Base-by-base conservation (phyloP, 2,113 vertebrate species). In the Nansenia antarctica region DNA sequence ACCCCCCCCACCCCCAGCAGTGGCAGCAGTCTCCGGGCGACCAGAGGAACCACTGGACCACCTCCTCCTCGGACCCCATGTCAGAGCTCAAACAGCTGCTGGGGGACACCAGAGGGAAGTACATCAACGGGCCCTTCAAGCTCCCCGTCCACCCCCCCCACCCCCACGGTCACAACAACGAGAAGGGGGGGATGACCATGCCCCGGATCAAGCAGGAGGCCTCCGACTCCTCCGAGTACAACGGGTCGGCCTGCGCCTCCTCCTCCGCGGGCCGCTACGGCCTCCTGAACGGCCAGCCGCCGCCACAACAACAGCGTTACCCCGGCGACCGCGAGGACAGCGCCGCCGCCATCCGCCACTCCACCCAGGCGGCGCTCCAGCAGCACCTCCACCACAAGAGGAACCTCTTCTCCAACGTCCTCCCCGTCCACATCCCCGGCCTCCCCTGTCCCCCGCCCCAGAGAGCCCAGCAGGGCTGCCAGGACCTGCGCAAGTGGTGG, bases 341-440 rank as follows among this genome's bases (percentile, higher is more conserved):
- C 76, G 77, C 88, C 53, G 77, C 88, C 53, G 77, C 89, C 65
- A 92, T 95, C 65, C 94, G 94, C 74, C 93, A 94, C 88, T 95
- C 92, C 84, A 94, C 96, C 58, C 96, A 98, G 93, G 92, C 95
- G 63, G 96, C 95, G 66, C 89, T 99, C 74, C 97, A 99, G 85
- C 96, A 98, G 67, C 96, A 97, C 84, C 96, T 99, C 80, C 95
- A 96, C 78, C 94, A 98, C 86, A 96, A 95, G 79, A 94, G 97
- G 73, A 96, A 93, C 82, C 96, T 99, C 71, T 98, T 98, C 76
- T 80, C 90, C 76, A 94, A 73, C 72, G 82, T 30, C 91, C 93
- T 79, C 0, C 65, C 87, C n/a, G 62, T 77, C 55, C 86, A 62
- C 52, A 72, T 26, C 32, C 71, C 42, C 70, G 20, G 74, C 74